phyloP scores from a whole-genome alignment of 2,113 vertebrate genomes.

The Lepidiolamprologus cunningtoni region DNA sequence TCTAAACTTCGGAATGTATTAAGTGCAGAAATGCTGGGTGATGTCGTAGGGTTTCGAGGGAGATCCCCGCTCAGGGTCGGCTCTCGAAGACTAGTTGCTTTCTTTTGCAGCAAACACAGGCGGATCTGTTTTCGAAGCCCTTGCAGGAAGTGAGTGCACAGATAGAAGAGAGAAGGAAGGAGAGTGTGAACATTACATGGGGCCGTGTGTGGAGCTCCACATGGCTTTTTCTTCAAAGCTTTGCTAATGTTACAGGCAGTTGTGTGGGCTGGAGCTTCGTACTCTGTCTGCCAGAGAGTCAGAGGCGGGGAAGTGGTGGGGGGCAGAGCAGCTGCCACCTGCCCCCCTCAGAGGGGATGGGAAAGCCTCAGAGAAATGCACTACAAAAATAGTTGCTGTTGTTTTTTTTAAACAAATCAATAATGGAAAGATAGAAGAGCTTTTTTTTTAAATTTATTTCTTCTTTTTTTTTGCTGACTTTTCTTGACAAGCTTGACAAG shows the following conservation, averaged over 20 bases:
- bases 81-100: background rate
- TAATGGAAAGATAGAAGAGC: background rate
- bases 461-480: background rate
- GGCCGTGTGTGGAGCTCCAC: constrained; percentile 35
- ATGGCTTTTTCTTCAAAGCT: constrained; percentile 49
- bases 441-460: background rate
- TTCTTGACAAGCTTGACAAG: background rate
- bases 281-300: constrained; percentile 21
- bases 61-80: background rate
- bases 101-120: constrained; percentile 5
- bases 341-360: constrained; percentile 18
- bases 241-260: constrained; percentile 55
- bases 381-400: background rate
- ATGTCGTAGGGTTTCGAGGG: background rate
- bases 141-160: constrained; percentile 37
- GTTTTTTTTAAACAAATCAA: background rate
- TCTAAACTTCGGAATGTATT: background rate
- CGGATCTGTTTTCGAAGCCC: constrained; percentile 11
- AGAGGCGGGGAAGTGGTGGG: background rate
- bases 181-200: background rate
- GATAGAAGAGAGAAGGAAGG: background rate
- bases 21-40: background rate
- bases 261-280: constrained; percentile 43
- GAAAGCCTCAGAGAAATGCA: background rate
- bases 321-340: constrained; percentile 51